These are phyloP conservation scores for Anaspis maculata DNA, from an alignment of 2,888 invertebrate species.

Conservation along the genomic window DNA sequence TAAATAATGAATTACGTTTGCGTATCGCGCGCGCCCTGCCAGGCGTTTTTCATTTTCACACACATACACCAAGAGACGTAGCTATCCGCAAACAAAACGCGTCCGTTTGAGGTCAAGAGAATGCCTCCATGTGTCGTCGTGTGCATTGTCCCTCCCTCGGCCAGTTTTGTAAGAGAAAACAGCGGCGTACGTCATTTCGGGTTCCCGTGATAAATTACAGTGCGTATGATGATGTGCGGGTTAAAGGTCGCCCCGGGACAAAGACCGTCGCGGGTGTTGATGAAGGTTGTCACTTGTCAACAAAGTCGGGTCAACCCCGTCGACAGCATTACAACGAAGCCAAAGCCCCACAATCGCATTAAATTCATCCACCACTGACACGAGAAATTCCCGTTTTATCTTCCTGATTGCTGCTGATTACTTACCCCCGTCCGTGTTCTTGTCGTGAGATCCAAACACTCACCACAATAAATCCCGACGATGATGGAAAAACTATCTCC, in stretches of 20 bases:
- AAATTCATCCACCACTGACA: constrained; percentile 14
- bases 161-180: constrained; percentile 22
- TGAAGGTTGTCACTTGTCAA: constrained; percentile 31
- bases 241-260: constrained; percentile 24
- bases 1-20: no score
- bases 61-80: background rate
- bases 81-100: no score
- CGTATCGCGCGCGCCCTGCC: no score
- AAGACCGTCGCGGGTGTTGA: constrained; percentile 25
- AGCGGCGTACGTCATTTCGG: constrained; percentile 18
- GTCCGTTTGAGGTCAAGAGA: no score
- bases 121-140: background rate
- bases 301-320: constrained; percentile 17
- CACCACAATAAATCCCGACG: no score
- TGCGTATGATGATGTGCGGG: constrained; percentile 27
- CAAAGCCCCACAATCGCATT: constrained; percentile 16
- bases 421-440: no score
- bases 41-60: no score
- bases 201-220: constrained; percentile 24
- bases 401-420: constrained; percentile 7
- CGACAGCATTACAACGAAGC: constrained; percentile 11
- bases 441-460: no score
- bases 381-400: constrained; percentile 10
- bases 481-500: no score
- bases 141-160: no score